phyloP scores from a whole-genome alignment of 1,140 invertebrate genomes.

The Hirudo medicinalis region DNA sequence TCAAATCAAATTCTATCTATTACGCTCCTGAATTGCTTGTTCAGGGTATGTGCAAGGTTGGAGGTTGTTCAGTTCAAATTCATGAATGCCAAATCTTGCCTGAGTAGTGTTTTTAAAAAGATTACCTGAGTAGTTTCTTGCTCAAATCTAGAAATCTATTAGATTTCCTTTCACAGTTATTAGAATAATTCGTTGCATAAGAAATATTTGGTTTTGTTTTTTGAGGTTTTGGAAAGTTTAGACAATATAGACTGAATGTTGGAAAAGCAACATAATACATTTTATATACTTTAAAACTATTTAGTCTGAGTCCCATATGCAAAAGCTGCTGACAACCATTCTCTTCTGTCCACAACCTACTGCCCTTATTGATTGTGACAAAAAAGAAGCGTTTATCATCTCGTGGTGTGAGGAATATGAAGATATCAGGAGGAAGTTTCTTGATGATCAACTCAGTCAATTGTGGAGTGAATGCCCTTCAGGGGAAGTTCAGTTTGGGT shows the following conservation, averaged over 20 bases:
- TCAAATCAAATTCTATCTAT: background rate
- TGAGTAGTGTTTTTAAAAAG: no score
- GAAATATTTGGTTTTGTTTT: no score
- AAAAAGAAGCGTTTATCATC: background rate
- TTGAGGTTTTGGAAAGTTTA: no score
- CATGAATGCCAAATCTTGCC: no score
- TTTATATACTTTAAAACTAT: no score
- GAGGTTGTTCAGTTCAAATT: background rate
- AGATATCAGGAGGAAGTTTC: background rate
- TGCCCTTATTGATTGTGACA: slow-evolving; percentile 6
- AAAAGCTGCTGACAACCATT: background rate
- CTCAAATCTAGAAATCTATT: no score
- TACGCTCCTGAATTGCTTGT: background rate
- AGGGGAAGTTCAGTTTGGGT: background rate
- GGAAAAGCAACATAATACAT: no score
- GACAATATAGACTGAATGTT: no score
- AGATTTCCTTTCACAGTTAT: no score
- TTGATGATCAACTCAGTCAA: background rate
- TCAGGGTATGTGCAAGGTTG: slow-evolving; percentile 9
- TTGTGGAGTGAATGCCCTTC: background rate
- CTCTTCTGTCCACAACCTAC: background rate
- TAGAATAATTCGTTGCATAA: no score
- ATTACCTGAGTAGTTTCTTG: no score
- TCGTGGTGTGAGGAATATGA: slow-evolving; percentile 1
- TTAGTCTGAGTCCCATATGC: background rate